These are phyloP conservation scores for Pseudomyrmex cubaensis DNA, from an alignment of 1,140 invertebrate species.

Conservation along the genomic window DNA sequence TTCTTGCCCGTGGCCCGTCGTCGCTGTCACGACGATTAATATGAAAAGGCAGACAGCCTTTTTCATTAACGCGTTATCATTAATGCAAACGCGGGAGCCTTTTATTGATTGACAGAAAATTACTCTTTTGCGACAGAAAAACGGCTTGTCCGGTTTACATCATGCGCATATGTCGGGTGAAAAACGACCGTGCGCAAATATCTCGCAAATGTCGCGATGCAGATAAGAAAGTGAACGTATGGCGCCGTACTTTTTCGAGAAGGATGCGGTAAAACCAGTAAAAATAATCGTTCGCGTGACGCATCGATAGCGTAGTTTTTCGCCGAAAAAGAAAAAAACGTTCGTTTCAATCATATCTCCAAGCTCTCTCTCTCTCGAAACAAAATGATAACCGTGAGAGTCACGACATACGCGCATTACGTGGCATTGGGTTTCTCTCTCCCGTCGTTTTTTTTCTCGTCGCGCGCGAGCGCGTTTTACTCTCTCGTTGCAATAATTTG, in stretches of 20 bases:
- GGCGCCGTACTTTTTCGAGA: slow-evolving; percentile 37
- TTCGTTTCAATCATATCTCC: not conserved
- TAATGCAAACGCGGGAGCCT: slow-evolving; percentile 15
- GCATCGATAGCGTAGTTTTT: slow-evolving; percentile 17
- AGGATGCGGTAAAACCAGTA: slow-evolving; percentile 14
- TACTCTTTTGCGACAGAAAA: slow-evolving; percentile 7
- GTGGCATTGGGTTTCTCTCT: not conserved
- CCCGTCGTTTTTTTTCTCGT: not conserved
- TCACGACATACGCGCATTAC: slow-evolving; percentile 46
- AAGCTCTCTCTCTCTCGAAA: not conserved
- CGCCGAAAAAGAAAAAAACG: not conserved
- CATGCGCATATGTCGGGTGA: not conserved
- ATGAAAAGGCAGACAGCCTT: not conserved
- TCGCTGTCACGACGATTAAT: slow-evolving; percentile 42
- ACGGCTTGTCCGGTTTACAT: not conserved
- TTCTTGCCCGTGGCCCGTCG: slow-evolving; percentile 2
- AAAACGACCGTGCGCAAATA: slow-evolving; percentile 31
- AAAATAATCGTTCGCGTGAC: slow-evolving; percentile 45
- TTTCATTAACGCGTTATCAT: slow-evolving; percentile 12
- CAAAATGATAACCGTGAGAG: not conserved
- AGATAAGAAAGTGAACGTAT: slow-evolving; percentile 36
- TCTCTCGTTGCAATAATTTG: too few species aligned
- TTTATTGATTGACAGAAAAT: slow-evolving; percentile 46
- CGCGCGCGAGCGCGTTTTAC: not conserved
- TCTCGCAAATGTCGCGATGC: slow-evolving; percentile 22